Evolutionary conservation across 2,888 invertebrate genomes (phyloP), one percentile per base, ranked within the genome.

Genomic region (Heliconius ethilla): DNA sequence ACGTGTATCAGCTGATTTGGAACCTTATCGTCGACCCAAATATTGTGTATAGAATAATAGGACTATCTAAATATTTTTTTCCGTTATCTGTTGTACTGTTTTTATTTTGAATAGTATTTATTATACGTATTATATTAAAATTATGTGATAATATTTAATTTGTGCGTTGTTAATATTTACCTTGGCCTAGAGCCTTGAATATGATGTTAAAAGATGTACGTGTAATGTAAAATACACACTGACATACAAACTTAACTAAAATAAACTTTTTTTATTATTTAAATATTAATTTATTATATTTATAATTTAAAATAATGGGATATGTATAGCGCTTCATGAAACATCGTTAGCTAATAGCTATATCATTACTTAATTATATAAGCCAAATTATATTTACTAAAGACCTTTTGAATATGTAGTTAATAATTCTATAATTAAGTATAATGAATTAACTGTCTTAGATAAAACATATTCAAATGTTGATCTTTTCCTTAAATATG

Each of bases 1-100:
- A 92, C 91, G 86, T 82, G 82, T 84, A 92, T 90, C 92, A 92
- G 93, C 92, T 93, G 92, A 91, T 90, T 85, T 85, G 81, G 40
- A 73, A 63, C 33, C 69, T 78, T 74, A 65, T 74, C 74, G 11
- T 63, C 40, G 40, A 74, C 63, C 27, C 27, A 65, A 45, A 63
- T 74, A 22, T 63, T 45, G 37, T 62, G 40, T 65, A 29, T 65
- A 74, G 59, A 33, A 69, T 62, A 70, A 75, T 75, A 59, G 25
- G 51, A 63, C 22, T 77, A 55, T 51, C 11, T 59, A 51, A 13
- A n/a, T 59, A 27, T 22, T 55, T 72, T n/a, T 69, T 72, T 65
- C 10, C 13, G 15, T 59, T 51, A 70, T 55, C 6, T 3, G 27
- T 18, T 45, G 51, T 22, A 55, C 15, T 40, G n/a, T 67, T 67